Percentiles rank a stretch among this genome's conserved stretches.
phyloP scores from a whole-genome alignment of 2,888 invertebrate species.

The Bibio marci region DNA sequence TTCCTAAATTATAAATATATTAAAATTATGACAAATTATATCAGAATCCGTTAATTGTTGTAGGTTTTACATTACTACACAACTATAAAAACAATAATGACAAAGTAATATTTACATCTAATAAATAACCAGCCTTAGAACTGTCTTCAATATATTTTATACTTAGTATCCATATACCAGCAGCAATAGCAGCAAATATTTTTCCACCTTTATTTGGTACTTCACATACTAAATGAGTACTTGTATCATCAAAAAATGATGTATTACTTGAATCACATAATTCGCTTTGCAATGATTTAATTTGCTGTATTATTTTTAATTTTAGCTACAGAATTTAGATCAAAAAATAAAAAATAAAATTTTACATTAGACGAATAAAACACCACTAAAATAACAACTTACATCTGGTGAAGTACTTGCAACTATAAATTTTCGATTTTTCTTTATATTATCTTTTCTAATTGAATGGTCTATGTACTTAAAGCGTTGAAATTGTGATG shows the following conservation, averaged over 20 bases:
- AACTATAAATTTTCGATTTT: too few relatives aligned
- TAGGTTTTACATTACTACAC: too few relatives aligned
- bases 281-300: slow-evolving; percentile 8
- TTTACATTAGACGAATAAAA: not conserved
- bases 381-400: not conserved
- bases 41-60: too few relatives aligned
- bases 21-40: slow-evolving; percentile 16
- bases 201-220: slow-evolving; percentile 71
- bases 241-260: slow-evolving; percentile 37
- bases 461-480: too few relatives aligned
- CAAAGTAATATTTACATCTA: slow-evolving; percentile 33
- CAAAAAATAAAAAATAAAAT: too few relatives aligned
- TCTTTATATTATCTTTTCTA: too few relatives aligned
- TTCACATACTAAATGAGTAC: slow-evolving; percentile 63
- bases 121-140: slow-evolving; percentile 37
- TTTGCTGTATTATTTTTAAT: slow-evolving; percentile 12
- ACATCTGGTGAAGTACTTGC: too few relatives aligned
- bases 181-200: slow-evolving; percentile 66
- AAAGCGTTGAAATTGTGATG: too few relatives aligned
- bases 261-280: slow-evolving; percentile 19
- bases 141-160: slow-evolving; percentile 57
- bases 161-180: slow-evolving; percentile 78
- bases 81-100: not conserved
- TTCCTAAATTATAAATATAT: slow-evolving; percentile 37
- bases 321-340: too few relatives aligned